phyloP scores from a whole-genome alignment of 2,888 invertebrate species.

The Girardia tigrina region DNA sequence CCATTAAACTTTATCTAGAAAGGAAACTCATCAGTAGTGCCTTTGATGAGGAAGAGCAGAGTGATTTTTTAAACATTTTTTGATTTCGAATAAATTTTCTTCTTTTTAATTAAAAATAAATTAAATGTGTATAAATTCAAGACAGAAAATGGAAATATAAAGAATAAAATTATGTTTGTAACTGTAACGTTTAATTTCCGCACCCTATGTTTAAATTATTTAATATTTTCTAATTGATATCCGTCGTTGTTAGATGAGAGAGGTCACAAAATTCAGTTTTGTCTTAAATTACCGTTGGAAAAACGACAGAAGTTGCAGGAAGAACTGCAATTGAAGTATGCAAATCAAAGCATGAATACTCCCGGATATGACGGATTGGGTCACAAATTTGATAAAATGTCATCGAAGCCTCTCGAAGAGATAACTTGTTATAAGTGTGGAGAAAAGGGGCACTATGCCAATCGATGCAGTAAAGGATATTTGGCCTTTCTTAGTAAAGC shows the following conservation, averaged over 20 bases:
- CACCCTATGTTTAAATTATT: too few species aligned
- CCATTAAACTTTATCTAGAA: too few species aligned
- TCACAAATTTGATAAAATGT: background rate
- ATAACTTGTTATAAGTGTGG: constrained; percentile 98
- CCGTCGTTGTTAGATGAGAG: constrained; percentile 27
- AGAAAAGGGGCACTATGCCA: constrained; percentile 94
- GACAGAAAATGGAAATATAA: too few species aligned
- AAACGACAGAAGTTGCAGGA: constrained; percentile 52
- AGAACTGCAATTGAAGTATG: constrained; percentile 8
- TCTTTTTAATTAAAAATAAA: too few species aligned
- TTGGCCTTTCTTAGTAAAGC: constrained; percentile 65
- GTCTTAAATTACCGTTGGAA: constrained; percentile 35
- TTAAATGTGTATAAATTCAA: too few species aligned
- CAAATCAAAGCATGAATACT: background rate
- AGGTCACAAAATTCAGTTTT: constrained; percentile 37
- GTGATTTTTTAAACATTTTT: constrained; percentile 38
- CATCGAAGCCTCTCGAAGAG: constrained; percentile 65
- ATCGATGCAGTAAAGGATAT: constrained; percentile 93
- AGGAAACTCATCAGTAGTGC: too few species aligned
- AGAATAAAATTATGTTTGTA: too few species aligned
- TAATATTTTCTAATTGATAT: too few species aligned
- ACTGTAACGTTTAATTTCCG: too few species aligned
- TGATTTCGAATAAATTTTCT: too few species aligned
- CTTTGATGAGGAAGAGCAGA: too few species aligned
- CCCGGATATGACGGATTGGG: background rate